Percentiles rank a stretch among this genome's conserved stretches.
Evolutionary conservation across 1,140 invertebrate genomes (phyloP).

Genomic region (Trachelipus rathkii): DNA sequence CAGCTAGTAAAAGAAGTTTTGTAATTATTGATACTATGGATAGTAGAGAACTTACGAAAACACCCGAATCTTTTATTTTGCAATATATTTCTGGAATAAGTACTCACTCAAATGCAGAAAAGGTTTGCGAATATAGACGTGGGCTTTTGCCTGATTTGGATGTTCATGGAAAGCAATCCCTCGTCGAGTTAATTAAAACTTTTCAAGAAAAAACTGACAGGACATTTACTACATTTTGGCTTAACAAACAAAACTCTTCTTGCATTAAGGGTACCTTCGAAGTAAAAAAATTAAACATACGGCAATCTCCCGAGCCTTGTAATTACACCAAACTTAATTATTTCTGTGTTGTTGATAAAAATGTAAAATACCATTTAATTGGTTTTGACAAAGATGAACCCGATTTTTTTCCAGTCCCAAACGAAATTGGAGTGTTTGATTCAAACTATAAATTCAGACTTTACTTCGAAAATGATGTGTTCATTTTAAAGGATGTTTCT

Average conservation of each 20-base stretch:
- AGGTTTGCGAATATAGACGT: not conserved
- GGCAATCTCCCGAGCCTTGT: not conserved
- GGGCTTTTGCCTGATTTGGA: not conserved
- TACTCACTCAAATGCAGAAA: not conserved
- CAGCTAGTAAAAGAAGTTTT: not conserved
- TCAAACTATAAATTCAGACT: not conserved
- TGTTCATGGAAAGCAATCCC: not conserved
- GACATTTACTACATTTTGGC: not conserved
- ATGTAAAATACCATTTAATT: not conserved
- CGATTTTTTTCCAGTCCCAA: not conserved
- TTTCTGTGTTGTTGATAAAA: not conserved
- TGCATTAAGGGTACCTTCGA: not conserved
- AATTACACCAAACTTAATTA: not conserved
- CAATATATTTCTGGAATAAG: not conserved
- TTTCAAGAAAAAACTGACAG: not conserved
- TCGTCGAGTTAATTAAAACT: not conserved
- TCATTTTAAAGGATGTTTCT: not conserved
- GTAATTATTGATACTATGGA: not conserved
- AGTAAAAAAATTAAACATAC: not conserved
- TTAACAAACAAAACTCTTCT: not conserved
- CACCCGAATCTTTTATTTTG: not conserved
- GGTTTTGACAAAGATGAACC: not conserved
- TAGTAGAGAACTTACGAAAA: not conserved
- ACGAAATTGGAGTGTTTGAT: slow-evolving; percentile 1
- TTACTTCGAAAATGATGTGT: not conserved